Evolutionary conservation across 2,888 invertebrate species (phyloP), one percentile per base, ranked within the genome.

Genomic region (Neria commutata): DNA sequence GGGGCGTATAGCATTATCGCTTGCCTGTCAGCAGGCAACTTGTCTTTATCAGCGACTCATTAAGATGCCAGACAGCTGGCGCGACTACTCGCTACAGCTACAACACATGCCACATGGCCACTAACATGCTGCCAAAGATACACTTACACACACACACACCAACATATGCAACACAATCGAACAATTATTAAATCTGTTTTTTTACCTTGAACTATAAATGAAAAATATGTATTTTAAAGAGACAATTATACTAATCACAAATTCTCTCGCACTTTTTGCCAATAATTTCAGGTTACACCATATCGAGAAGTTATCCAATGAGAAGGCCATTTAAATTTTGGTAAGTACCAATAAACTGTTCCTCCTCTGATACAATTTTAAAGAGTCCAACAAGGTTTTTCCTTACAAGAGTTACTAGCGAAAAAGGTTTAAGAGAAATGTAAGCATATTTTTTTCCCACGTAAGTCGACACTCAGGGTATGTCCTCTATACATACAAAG

Each of bases 291-390:
- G 78, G 76, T 79, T 78, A 79, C 78, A 79, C 78, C 79, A 78
- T 75, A 78, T 74, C 78, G 79, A 79, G 77, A 77, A 78, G 74
- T 79, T 78, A 78, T 78, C 78, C 79, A 77, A 78, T 77, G 77
- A 78, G 72, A 78, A 77, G 72, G 78, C 77, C 80, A 75, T 75
- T 75, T 76, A 76, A 73, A 77, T 73, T 77, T 76, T 76, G 78
- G 78, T 78, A 72, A 78, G 78, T 77, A n/a, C n/a, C n/a, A n/a
- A n/a, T n/a, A n/a, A n/a, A n/a, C n/a, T n/a, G n/a, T n/a, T n/a
- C n/a, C n/a, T n/a, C n/a, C n/a, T n/a, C n/a, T n/a, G n/a, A n/a
- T n/a, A n/a, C n/a, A n/a, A n/a, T n/a, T n/a, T n/a, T n/a, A n/a
- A n/a, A n/a, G n/a, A n/a, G n/a, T n/a, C n/a, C n/a, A n/a, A n/a